These are phyloP conservation scores for Carterocephalus palaemon DNA, from an alignment of 2,888 invertebrate genomes.

Conservation along the genomic window DNA sequence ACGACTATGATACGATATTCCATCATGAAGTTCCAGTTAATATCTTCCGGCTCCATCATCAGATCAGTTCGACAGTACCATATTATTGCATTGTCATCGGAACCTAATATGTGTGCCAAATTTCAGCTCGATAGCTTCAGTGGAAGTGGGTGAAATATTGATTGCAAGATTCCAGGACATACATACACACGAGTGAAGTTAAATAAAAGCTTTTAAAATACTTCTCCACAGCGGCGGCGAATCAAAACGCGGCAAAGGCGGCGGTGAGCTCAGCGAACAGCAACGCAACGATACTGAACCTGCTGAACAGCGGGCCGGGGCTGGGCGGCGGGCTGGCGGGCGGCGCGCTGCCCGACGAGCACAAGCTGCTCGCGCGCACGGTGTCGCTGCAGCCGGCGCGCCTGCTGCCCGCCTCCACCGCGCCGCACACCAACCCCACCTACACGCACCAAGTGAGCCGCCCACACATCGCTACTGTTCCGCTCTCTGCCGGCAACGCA, in stretches of 20 bases:
- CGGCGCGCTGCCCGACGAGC: slow-evolving; percentile 56
- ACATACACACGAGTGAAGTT: no score
- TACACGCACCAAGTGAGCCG: slow-evolving; percentile 66
- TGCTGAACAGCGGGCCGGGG: slow-evolving; percentile 87
- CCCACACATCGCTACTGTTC: not conserved
- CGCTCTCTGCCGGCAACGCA: slow-evolving; percentile 84
- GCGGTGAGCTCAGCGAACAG: slow-evolving; percentile 73
- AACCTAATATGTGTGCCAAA: no score
- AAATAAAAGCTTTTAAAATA: not conserved
- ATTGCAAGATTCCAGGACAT: no score
- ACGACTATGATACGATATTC: no score
- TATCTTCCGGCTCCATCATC: no score
- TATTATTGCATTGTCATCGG: no score
- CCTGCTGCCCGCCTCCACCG: slow-evolving; percentile 54
- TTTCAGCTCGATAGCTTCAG: no score
- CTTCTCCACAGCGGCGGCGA: slow-evolving; percentile 55
- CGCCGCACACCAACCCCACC: slow-evolving; percentile 57
- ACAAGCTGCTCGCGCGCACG: slow-evolving; percentile 73
- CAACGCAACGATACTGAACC: slow-evolving; percentile 87
- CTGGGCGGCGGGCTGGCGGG: slow-evolving; percentile 61
- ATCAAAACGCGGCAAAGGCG: slow-evolving; percentile 67
- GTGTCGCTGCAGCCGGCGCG: slow-evolving; percentile 76
- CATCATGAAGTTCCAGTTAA: no score
- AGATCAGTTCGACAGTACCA: no score
- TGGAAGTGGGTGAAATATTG: no score